Evolutionary conservation across 1,140 invertebrate species (phyloP).

Genomic region (Trialeurodes vaporariorum): DNA sequence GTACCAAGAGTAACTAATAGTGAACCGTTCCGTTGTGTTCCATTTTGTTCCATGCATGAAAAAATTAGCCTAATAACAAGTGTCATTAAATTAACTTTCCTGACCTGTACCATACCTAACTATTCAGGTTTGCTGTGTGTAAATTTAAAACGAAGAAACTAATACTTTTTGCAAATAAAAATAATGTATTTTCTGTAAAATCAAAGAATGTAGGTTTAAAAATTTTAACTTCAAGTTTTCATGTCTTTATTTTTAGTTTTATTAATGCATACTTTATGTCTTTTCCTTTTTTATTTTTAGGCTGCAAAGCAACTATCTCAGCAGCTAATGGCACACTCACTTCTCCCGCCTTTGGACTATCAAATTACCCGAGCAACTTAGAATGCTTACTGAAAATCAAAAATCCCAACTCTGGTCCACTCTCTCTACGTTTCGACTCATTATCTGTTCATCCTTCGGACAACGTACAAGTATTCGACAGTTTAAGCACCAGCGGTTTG

Average conservation of each 20-base stretch:
- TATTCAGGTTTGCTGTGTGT: no score
- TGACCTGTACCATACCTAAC: no score
- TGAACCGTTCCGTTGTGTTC: no score
- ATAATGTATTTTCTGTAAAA: no score
- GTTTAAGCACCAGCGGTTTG: constrained; percentile 67
- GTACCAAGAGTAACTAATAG: no score
- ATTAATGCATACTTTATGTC: not conserved
- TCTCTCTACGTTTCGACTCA: constrained; percentile 76
- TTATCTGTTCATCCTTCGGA: constrained; percentile 80
- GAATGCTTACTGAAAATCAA: constrained; percentile 81
- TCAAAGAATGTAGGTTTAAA: no score
- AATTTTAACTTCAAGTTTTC: no score
- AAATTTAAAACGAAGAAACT: no score
- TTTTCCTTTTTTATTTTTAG: constrained; percentile 17
- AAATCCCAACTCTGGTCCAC: constrained; percentile 64
- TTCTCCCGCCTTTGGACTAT: constrained; percentile 73
- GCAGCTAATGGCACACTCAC: constrained; percentile 70
- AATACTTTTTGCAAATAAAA: no score
- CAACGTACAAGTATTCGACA: constrained; percentile 76
- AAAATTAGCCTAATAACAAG: no score
- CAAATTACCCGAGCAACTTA: constrained; percentile 81
- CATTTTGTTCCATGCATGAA: no score
- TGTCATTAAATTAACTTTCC: no score
- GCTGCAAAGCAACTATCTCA: constrained; percentile 68
- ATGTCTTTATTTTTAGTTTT: not conserved